These are phyloP conservation scores for Drosophila quinaria DNA, from an alignment of 2,888 invertebrate species.

Conservation along the genomic window DNA sequence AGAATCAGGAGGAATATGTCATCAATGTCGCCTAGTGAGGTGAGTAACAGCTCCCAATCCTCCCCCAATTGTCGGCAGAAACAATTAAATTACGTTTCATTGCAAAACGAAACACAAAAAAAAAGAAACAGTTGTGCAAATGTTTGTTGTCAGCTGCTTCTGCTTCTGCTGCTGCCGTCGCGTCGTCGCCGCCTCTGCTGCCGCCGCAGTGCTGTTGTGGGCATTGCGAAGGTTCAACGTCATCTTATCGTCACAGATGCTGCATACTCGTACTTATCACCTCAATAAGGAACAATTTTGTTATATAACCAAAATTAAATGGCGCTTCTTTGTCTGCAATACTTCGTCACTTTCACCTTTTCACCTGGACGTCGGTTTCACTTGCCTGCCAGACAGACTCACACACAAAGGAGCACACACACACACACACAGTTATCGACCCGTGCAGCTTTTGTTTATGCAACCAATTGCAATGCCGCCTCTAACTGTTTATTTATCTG, in stretches of 20 bases:
- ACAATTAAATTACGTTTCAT: constrained; percentile 7
- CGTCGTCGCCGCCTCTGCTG: background rate
- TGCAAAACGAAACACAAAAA: background rate
- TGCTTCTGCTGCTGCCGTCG: background rate
- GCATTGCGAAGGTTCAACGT: constrained; percentile 56
- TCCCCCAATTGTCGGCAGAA: background rate
- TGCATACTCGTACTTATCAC: constrained; percentile 22
- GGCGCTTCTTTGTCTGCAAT: constrained; percentile 26
- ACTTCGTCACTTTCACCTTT: constrained; percentile 35
- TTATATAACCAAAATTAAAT: constrained; percentile 34
- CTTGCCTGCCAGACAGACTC: constrained; percentile 9
- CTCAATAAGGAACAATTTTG: constrained; percentile 23
- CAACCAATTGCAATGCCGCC: constrained; percentile 42
- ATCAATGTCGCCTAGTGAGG: constrained; percentile 83
- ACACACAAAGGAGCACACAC: constrained; percentile 16
- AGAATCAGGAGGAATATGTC: constrained; percentile 72
- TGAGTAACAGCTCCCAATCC: constrained; percentile 42
- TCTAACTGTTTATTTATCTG: constrained; percentile 31
- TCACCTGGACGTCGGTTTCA: constrained; percentile 23
- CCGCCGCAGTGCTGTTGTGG: constrained; percentile 7
- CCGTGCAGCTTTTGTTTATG: constrained; percentile 49
- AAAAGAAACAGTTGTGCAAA: constrained; percentile 65
- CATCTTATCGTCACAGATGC: constrained; percentile 52
- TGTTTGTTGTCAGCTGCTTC: constrained; percentile 51
- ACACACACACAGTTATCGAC: constrained; percentile 28